A percentile compares a stretch with the other conserved stretches of the same genome.
These are phyloP conservation scores for Sphaeramia orbicularis DNA, from an alignment of 2,797 vertebrate species.

Conservation along the genomic window DNA sequence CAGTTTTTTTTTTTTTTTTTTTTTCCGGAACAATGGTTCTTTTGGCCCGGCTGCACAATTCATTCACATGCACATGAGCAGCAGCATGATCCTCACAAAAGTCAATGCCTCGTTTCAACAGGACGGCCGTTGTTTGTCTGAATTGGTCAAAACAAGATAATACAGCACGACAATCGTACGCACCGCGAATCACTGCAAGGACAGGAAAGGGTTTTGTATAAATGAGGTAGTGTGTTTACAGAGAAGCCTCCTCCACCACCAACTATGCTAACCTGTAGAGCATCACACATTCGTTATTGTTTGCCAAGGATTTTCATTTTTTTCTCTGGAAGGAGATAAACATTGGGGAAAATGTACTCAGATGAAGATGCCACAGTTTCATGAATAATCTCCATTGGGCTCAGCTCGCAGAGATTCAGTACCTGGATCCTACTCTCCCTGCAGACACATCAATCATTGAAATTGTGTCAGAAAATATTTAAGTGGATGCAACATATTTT, in stretches of 20 bases:
- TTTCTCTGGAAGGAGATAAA: slow-evolving; percentile 10
- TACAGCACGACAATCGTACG: slow-evolving; percentile 16
- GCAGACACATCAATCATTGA: slow-evolving; percentile 35
- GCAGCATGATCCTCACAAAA: slow-evolving; percentile 16
- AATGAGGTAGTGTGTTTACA: slow-evolving; percentile 21
- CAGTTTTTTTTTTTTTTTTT: neutral
- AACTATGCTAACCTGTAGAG: slow-evolving; percentile 29
- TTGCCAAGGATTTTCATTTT: slow-evolving; percentile 33
- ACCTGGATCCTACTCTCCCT: neutral
- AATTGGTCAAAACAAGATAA: slow-evolving; percentile 32
- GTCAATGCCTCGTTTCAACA: slow-evolving; percentile 17
- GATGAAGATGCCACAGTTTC: slow-evolving; percentile 12
- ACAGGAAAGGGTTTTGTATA: slow-evolving; percentile 14
- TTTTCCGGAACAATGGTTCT: slow-evolving; percentile 12
- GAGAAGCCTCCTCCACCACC: slow-evolving; percentile 12
- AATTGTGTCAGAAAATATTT: slow-evolving; percentile 33
- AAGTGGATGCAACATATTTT: slow-evolving; percentile 2
- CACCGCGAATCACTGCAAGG: slow-evolving; percentile 2
- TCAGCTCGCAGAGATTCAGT: neutral
- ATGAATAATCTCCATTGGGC: slow-evolving; percentile 13
- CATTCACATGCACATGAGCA: slow-evolving; percentile 29
- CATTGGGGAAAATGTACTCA: neutral
- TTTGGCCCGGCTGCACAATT: slow-evolving; percentile 5
- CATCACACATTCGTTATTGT: slow-evolving; percentile 35
- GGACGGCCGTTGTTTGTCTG: slow-evolving; percentile 18